These are phyloP conservation scores for Cryptoleucopteryx plumbea DNA, from an alignment of 2,113 vertebrate species.

Conservation along the genomic window DNA sequence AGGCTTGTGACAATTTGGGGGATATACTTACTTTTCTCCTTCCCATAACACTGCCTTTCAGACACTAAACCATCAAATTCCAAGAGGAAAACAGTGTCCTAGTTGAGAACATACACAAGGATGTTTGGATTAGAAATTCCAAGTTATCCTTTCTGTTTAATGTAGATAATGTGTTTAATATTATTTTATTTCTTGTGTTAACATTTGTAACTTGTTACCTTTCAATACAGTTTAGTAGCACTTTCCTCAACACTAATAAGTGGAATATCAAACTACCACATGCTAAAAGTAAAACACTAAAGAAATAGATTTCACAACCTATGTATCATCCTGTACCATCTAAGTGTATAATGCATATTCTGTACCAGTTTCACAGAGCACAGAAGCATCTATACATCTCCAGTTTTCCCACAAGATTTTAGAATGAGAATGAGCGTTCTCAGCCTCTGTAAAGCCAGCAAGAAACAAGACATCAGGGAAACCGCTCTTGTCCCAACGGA, in stretches of 20 bases:
- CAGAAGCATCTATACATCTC: background rate
- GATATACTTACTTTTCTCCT: background rate
- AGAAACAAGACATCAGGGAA: background rate
- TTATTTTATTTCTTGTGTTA: background rate
- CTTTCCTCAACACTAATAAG: background rate
- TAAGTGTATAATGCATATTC: background rate
- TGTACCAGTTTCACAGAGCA: background rate
- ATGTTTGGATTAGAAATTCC: background rate
- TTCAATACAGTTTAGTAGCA: background rate
- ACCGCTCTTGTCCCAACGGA: background rate
- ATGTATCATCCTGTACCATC: background rate
- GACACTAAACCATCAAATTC: background rate
- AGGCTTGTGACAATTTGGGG: background rate
- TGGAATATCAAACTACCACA: background rate
- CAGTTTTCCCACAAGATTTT: background rate
- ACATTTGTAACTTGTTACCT: background rate
- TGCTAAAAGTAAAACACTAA: background rate
- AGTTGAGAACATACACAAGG: background rate
- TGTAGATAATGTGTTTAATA: background rate
- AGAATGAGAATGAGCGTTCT: background rate
- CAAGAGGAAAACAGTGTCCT: background rate
- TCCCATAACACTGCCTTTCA: background rate
- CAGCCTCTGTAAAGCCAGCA: background rate
- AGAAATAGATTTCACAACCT: conserved; percentile 14
- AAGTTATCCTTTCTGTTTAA: background rate